Percentiles rank a stretch among this genome's conserved stretches.
phyloP scores from a whole-genome alignment of 2,888 invertebrate species.

The Anthrax anthrax region DNA sequence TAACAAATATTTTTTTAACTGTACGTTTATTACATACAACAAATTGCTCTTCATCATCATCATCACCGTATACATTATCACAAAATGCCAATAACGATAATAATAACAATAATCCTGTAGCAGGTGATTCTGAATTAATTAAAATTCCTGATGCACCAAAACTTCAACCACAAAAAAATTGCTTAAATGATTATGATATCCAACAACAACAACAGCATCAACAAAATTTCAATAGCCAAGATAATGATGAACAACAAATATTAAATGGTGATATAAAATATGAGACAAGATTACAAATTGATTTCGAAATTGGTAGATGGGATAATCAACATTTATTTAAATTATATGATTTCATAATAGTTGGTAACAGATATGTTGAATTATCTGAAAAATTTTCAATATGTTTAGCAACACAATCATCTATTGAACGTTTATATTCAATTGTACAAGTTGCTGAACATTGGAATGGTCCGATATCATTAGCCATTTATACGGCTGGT shows the following conservation, averaged over 20 bases:
- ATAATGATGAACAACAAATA: background rate
- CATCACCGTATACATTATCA: conserved; percentile 14
- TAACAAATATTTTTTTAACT: conserved; percentile 2
- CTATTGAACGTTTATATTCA: conserved; percentile 66
- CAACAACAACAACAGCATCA: background rate
- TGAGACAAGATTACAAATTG: conserved; percentile 26
- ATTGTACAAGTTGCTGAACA: conserved; percentile 63
- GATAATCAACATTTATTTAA: conserved; percentile 54
- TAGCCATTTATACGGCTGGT: conserved; percentile 65
- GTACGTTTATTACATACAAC: conserved; percentile 30
- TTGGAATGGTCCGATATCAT: conserved; percentile 76
- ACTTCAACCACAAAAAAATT: no score
- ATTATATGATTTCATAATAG: conserved; percentile 56
- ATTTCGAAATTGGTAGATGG: conserved; percentile 58
- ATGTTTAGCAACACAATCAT: conserved; percentile 74
- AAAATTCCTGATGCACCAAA: background rate
- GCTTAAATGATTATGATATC: background rate
- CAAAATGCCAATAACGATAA: no score
- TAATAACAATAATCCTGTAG: no score
- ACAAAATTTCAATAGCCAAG: background rate
- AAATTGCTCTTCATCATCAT: conserved; percentile 25
- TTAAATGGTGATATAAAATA: background rate
- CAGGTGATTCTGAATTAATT: no score
- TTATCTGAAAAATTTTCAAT: conserved; percentile 45
- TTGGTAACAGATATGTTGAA: conserved; percentile 50